Evolutionary conservation across 2,888 invertebrate species (phyloP).

Genomic region (Drosophila macrospina): DNA sequence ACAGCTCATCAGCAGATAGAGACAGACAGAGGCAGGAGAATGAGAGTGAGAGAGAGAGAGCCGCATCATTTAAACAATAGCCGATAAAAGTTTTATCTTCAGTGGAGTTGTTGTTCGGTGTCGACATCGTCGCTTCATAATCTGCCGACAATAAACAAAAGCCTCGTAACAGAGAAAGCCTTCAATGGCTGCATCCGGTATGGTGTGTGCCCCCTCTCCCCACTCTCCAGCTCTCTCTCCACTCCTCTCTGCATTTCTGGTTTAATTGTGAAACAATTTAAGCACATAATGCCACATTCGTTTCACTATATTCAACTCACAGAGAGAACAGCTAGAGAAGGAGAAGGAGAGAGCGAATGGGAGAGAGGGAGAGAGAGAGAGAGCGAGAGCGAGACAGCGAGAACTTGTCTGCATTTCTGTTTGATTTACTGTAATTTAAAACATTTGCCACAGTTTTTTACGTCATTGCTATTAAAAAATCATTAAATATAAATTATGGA

Average conservation of each 20-base stretch:
- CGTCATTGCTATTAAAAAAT: constrained; percentile 58
- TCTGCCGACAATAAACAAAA: constrained; percentile 73
- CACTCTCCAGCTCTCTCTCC: neutral
- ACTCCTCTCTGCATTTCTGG: constrained; percentile 11
- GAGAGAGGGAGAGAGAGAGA: neutral
- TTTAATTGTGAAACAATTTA: constrained; percentile 66
- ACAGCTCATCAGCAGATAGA: constrained; percentile 14
- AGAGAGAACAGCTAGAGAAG: neutral
- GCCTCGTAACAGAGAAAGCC: constrained; percentile 33
- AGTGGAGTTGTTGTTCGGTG: constrained; percentile 32
- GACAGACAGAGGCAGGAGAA: neutral
- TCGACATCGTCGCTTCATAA: constrained; percentile 58
- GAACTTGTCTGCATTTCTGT: constrained; percentile 38
- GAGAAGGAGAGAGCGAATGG: neutral
- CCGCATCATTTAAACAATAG: constrained; percentile 53
- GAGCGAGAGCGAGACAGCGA: neutral
- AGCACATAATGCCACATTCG: constrained; percentile 61
- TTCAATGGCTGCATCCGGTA: constrained; percentile 41
- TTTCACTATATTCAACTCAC: constrained; percentile 35
- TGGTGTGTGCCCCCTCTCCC: neutral
- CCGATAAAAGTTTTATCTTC: constrained; percentile 66
- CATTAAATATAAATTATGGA: constrained; percentile 64
- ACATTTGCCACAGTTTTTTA: constrained; percentile 54
- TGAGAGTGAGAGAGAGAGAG: neutral
- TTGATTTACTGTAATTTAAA: constrained; percentile 70